phyloP scores from a whole-genome alignment of 2,113 vertebrate species.

The Quiscalus mexicanus region DNA sequence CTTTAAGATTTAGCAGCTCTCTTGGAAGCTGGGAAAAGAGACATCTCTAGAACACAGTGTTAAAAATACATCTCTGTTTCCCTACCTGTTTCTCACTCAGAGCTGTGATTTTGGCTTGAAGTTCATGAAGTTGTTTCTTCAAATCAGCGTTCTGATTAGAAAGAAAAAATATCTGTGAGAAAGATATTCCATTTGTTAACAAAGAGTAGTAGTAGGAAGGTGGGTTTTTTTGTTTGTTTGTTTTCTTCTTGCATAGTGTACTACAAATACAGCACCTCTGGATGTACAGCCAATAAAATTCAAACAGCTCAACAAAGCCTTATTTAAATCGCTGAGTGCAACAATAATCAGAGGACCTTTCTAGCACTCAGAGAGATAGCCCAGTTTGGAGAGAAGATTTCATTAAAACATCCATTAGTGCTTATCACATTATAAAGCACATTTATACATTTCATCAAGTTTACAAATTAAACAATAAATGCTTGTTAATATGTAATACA shows the following conservation, averaged over 20 bases:
- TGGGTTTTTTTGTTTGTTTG: background rate
- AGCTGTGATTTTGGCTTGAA: slow-evolving; percentile 98
- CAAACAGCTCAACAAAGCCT: slow-evolving; percentile 39
- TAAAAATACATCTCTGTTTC: slow-evolving; percentile 69
- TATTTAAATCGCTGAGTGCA: background rate
- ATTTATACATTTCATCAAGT: background rate
- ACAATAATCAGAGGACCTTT: background rate
- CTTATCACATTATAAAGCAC: background rate
- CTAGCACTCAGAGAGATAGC: background rate
- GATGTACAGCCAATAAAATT: slow-evolving; percentile 52
- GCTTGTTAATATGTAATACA: background rate
- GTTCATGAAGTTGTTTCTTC: slow-evolving; percentile 99
- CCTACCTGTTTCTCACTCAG: slow-evolving; percentile 98
- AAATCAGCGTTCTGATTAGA: slow-evolving; percentile 95
- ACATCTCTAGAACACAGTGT: slow-evolving; percentile 67
- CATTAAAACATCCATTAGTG: slow-evolving; percentile 39
- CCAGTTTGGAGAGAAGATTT: slow-evolving; percentile 16
- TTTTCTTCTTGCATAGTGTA: slow-evolving; percentile 7
- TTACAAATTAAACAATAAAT: background rate
- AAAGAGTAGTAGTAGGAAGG: slow-evolving; percentile 70
- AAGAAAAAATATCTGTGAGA: slow-evolving; percentile 80
- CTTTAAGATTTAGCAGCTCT: slow-evolving; percentile 67
- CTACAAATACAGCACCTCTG: slow-evolving; percentile 64
- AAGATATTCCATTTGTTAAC: slow-evolving; percentile 80
- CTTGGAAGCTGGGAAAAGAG: slow-evolving; percentile 62